phyloP scores from a whole-genome alignment of 1,140 invertebrate genomes.

The Drosophila neocordata region DNA sequence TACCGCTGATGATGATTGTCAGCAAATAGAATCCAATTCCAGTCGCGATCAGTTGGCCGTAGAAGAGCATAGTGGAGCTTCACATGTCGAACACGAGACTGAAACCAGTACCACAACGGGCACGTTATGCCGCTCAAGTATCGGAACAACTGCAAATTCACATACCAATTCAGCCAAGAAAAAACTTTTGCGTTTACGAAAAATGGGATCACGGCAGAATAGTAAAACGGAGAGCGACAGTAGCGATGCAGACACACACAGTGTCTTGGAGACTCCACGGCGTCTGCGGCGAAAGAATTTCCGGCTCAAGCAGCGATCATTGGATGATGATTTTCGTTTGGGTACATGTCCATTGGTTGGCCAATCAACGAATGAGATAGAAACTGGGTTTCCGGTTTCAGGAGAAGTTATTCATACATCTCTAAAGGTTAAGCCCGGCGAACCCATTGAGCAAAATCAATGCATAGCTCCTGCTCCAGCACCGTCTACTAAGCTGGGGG shows the following conservation, averaged over 20 bases:
- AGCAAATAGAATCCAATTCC: conserved; percentile 59
- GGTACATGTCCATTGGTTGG: conserved; percentile 18
- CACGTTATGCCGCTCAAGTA: conserved; percentile 51
- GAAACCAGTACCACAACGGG: conserved; percentile 66
- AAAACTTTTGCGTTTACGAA: conserved; percentile 78
- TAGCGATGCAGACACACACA: conserved; percentile 83
- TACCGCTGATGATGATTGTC: conserved; percentile 71
- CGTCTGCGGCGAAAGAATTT: conserved; percentile 78
- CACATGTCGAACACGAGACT: conserved; percentile 68
- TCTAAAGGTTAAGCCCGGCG: conserved; percentile 73
- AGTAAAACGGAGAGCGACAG: conserved; percentile 83
- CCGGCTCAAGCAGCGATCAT: conserved; percentile 71
- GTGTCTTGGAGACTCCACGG: conserved; percentile 79
- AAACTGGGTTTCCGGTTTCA: background rate
- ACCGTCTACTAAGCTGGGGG: conserved; percentile 24
- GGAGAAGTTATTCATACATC: conserved; percentile 70
- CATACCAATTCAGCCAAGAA: conserved; percentile 54
- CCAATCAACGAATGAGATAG: conserved; percentile 16
- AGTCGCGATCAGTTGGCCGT: conserved; percentile 55
- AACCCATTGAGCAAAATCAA: conserved; percentile 79
- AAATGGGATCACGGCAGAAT: conserved; percentile 80
- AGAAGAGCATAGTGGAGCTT: conserved; percentile 64
- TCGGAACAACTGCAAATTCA: conserved; percentile 11
- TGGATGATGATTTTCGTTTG: conserved; percentile 73
- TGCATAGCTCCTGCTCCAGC: conserved; percentile 34